Evolutionary conservation across 2,888 invertebrate species (phyloP), one percentile per base, ranked within the genome.

Genomic region (Protodeltote pygarga): DNA sequence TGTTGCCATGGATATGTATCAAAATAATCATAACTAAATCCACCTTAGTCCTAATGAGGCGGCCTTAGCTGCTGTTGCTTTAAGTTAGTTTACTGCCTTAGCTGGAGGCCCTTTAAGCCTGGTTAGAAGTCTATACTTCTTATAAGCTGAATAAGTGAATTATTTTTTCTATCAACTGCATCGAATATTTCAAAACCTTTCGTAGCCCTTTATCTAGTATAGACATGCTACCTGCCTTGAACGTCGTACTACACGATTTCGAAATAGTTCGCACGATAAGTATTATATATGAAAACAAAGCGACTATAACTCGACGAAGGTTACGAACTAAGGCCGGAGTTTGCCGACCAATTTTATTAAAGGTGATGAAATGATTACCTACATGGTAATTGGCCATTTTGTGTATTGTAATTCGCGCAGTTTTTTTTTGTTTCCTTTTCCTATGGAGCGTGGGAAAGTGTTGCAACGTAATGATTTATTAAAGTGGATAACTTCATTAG

Each of bases 281-380:
- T 64, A 75, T 75, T 68, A 57, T 51, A 69, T 61, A 69, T 66
- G 77, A 76, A 70, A 76, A 78, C 77, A 81, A 79, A 79, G 77
- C 69, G 70, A 74, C 71, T 62, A 77, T 79, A 79, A 77, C 79
- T 77, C 51, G 25, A 51, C 41, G 81, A 83, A 85, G 85, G 83
- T 68, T 69, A 65, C 53, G 38, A 46, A 40, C 55, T 59, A 72
- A 73, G 80, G 81, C 64, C 76, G 58, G 50, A 65, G 55, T 61
- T 54, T 62, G 54, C 51, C 38, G 41, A 58, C 70, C 73, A 79
- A 79, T 79, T 81, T 76, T 50, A 70, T 65, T 68, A 64, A 66
- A 71, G 58, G 64, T 81, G 74, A 76, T 75, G 78, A 80, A 81
- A 81, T 77, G 66, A 70, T 68, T 73, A 68, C 61, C 57, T 53